Evolutionary conservation across 35 echinoderm and acorn worm genomes (phyloP), one percentile per base, ranked within the genome.

Genomic region (Anneissia japonica): DNA sequence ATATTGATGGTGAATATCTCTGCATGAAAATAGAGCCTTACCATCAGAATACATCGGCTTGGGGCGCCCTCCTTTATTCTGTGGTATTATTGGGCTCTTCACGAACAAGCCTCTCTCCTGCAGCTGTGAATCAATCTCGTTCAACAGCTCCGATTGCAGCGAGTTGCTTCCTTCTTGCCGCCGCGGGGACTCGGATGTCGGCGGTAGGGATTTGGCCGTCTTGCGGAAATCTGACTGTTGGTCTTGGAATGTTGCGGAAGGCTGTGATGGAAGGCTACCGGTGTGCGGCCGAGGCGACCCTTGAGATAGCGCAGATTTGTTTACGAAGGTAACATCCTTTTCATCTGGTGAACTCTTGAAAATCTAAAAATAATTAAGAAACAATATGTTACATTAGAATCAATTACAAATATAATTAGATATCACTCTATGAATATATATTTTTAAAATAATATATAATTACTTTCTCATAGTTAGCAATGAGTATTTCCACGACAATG

Each of bases 401-500:
- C n/a, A n/a, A n/a, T n/a, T n/a, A n/a, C n/a, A n/a, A n/a, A n/a
- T n/a, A n/a, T n/a, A n/a, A n/a, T n/a, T n/a, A n/a, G n/a, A n/a
- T n/a, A n/a, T n/a, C n/a, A n/a, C n/a, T n/a, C n/a, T n/a, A n/a
- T n/a, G n/a, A n/a, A n/a, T n/a, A n/a, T n/a, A n/a, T n/a, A n/a
- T n/a, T n/a, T n/a, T n/a, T n/a, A n/a, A n/a, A n/a, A n/a, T n/a
- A n/a, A n/a, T 84, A 2, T 33, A 41, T 3, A 87, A 31, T 73
- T 78, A 98, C 95, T 82, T 93, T 90, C 9, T 99, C 87, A 77
- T 99, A 99, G 43, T 99, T 72, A 40, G 64, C 84, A 73, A 99
- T 99, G 28, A 99, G 92, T 4, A 99, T 99, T 83, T 99, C 96
- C 30, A 99, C 90, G 17, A 99, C 88, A 51, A 99, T 99, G 46